Conservation (phyloP, 2,888 invertebrate species). For the Drepanosiphum platanoidis region DNA sequence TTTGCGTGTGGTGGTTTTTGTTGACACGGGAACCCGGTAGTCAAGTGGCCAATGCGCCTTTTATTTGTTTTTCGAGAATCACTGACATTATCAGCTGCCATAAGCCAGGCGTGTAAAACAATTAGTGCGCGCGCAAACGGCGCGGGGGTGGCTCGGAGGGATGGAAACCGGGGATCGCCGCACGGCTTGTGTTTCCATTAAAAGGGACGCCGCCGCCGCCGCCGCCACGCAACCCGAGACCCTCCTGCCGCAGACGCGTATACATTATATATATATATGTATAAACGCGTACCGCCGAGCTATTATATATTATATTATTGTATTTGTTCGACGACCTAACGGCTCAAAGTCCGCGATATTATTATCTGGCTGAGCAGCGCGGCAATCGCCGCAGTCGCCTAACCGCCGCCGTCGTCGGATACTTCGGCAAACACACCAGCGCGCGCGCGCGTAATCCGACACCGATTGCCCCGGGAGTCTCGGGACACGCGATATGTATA, state of each 20-base stretch:
- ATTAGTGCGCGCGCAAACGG: conserved; percentile 25
- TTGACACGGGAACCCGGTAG: conserved; percentile 59
- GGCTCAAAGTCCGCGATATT: conserved; percentile 43
- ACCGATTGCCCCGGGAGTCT: conserved; percentile 50
- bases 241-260: conserved; percentile 14
- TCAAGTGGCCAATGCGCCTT: conserved; percentile 54
- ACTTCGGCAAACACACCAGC: neutral
- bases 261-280: neutral
- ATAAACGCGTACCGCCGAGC: neutral
- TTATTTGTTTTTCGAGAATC: conserved; percentile 53
- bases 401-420: conserved; percentile 5
- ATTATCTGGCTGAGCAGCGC: conserved; percentile 54
- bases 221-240: conserved; percentile 54
- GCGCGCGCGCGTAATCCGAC: conserved; percentile 45
- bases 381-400: conserved; percentile 17
- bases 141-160: neutral
- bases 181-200: conserved; percentile 57
- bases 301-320: conserved; percentile 44
- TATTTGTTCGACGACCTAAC: conserved; percentile 51
- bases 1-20: conserved; percentile 37
- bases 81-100: conserved; percentile 59
- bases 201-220: too few species aligned
- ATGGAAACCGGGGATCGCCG: conserved; percentile 14
- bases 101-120: conserved; percentile 61
- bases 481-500: conserved; percentile 29